These are phyloP conservation scores for Prolemur simus DNA, from an alignment of 2,113 vertebrate genomes.

Conservation along the genomic window DNA sequence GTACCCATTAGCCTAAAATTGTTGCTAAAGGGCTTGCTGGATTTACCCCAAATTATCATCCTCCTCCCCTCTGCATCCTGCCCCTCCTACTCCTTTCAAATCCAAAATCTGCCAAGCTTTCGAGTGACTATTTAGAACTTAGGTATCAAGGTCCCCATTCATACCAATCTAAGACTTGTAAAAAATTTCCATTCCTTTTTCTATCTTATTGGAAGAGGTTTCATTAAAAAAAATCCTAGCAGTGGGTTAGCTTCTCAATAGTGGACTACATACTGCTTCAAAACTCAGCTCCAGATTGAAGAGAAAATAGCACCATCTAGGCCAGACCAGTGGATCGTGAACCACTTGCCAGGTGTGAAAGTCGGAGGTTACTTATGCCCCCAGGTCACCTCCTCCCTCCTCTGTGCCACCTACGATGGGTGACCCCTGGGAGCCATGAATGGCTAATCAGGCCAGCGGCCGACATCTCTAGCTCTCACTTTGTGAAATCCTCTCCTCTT, in stretches of 20 bases:
- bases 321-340: background rate
- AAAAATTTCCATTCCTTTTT: background rate
- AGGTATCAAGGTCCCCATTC: background rate
- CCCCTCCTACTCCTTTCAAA: background rate
- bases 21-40: background rate
- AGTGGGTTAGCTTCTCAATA: background rate
- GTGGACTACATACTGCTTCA: background rate
- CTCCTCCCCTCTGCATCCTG: background rate
- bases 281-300: background rate
- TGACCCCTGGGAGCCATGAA: background rate
- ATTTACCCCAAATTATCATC: background rate
- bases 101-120: background rate
- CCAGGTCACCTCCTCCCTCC: background rate
- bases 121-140: background rate
- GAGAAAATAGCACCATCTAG: background rate
- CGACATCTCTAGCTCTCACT: background rate
- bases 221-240: background rate
- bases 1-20: background rate
- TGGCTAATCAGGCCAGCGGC: background rate
- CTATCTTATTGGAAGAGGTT: background rate
- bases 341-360: background rate
- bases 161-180: background rate
- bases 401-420: background rate
- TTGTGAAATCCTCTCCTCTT: background rate
- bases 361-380: background rate